Percentiles rank a stretch among this genome's conserved stretches.
Conservation (phyloP, 2,113 vertebrate species). For the Ceyx cyanopectus region DNA sequence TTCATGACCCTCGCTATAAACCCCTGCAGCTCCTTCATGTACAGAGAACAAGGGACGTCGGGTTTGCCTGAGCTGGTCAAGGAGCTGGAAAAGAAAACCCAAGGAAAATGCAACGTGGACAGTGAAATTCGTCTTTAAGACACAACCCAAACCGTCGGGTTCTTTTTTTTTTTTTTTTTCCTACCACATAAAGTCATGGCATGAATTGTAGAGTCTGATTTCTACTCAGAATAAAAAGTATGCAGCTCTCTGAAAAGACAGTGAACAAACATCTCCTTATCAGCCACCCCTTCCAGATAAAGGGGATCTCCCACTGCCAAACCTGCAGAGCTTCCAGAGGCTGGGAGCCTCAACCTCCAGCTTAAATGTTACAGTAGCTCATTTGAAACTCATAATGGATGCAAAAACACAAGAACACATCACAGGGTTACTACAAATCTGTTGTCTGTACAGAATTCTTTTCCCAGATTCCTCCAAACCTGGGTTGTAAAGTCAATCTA, state of each 20-base stretch:
- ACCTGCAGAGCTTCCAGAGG: background rate
- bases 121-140: conserved; percentile 41
- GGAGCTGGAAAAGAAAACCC: conserved; percentile 74
- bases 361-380: background rate
- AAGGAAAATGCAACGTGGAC: background rate
- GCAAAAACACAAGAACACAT: background rate
- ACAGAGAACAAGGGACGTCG: conserved; percentile 93
- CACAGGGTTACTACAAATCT: background rate
- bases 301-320: background rate
- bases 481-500: background rate
- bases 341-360: background rate
- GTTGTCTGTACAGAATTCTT: background rate
- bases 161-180: background rate
- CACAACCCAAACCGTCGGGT: background rate
- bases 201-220: conserved; percentile 21
- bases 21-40: conserved; percentile 97
- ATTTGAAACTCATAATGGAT: background rate
- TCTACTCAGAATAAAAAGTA: background rate
- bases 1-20: conserved; percentile 92
- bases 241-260: background rate
- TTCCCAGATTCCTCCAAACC: background rate
- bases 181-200: background rate
- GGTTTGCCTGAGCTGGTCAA: conserved; percentile 83
- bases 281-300: background rate
- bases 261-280: background rate